Evolutionary conservation across 2,888 invertebrate genomes (phyloP), one percentile per base, ranked within the genome.

Genomic region (Lasioglossum oenotherae): DNA sequence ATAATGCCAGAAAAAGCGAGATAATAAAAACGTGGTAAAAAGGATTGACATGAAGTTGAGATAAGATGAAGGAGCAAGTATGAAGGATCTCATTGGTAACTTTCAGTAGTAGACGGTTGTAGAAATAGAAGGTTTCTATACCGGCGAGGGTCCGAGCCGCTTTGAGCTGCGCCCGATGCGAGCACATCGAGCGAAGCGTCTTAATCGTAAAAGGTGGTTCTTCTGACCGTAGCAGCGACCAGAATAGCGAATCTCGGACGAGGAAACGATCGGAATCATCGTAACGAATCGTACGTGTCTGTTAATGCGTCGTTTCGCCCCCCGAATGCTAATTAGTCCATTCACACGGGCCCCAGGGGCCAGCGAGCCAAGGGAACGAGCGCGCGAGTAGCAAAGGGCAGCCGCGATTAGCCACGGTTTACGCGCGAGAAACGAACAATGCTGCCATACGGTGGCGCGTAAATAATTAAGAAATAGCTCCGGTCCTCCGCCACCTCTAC

Each of bases 401-500:
- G 86, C 82, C 81, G 78, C 88, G 89, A 91, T 91, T 91, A 79
- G 87, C 49, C 85, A 84, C 76, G 89, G 88, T 84, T 87, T 79
- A 79, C 78, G 57, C 80, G 82, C 86, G 81, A 85, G 85, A 84
- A 90, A 88, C 87, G 88, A 91, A 89, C 87, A 87, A 88, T 84
- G 82, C 87, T 81, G 81, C 78, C 81, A 74, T 82, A 90, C 88
- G 81, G 87, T 90, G 90, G 87, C 89, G 89, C 87, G 89, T 92
- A 88, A 92, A 93, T 92, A 92, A 93, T 92, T 91, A 93, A 91
- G 90, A 91, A 92, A 93, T 89, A 88, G 86, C 82, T 81, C 80
- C 81, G 81, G 69, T 35, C 74, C 44, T 46, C 44, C 80, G 64
- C 75, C 57, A 73, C 78, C 35, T 60, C 44, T 46, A 72, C 74